A percentile compares a stretch with the other conserved stretches of the same genome.
Conservation (phyloP, 1,140 invertebrate species). For the Ctenoplectra terminalis region DNA sequence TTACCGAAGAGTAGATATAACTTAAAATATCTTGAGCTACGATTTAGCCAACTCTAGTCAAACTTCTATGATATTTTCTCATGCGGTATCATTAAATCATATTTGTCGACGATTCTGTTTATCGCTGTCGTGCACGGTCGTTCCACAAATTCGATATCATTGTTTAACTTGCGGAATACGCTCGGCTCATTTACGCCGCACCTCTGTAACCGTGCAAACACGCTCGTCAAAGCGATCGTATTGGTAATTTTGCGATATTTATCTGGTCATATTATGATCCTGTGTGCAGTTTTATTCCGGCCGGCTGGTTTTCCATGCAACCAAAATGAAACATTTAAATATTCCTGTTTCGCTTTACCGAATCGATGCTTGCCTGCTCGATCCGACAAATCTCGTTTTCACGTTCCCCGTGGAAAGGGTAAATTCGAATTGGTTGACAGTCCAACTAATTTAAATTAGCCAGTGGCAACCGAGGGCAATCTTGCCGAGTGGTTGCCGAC, state of each 20-base stretch:
- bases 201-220: not conserved
- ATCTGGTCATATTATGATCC: not conserved
- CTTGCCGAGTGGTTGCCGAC: no score
- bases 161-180: constrained; percentile 12
- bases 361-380: no score
- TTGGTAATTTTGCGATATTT: constrained; percentile 25
- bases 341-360: no score
- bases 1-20: no score
- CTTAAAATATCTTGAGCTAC: no score
- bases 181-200: constrained; percentile 5
- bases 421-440: not conserved
- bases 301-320: not conserved
- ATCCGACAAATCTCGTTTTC: no score
- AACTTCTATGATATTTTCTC: not conserved
- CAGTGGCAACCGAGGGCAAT: no score
- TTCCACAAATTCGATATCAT: constrained; percentile 3
- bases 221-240: not conserved
- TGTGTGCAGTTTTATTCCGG: not conserved
- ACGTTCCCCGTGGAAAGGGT: no score
- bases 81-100: no score
- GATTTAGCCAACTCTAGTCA: not conserved
- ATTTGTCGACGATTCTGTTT: not conserved
- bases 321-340: constrained; percentile 21
- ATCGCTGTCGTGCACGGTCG: not conserved
- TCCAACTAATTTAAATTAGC: not conserved